Base-by-base conservation (phyloP, 1,140 invertebrate species). In the Caerostris darwini region DNA sequence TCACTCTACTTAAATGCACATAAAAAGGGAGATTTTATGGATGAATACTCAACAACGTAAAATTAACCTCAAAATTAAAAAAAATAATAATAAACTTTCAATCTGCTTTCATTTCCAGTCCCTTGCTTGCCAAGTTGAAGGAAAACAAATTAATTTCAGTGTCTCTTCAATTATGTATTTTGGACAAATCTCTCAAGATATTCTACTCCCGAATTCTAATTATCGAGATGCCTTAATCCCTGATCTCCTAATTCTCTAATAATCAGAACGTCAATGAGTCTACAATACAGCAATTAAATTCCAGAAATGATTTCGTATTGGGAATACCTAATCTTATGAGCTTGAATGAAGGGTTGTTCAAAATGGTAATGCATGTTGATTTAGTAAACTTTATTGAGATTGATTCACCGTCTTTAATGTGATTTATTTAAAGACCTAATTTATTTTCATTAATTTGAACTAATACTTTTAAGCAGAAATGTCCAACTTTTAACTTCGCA, bases 171-270 rank as follows among this genome's bases (percentile, higher is more conserved):
- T 69, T 7, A 69, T 19, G 67, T 19, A n/a, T 69, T 69, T 69
- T 6, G n/a, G 17, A 3, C n/a, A n/a, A 69, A 69, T 69, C 19
- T n/a, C 67, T 7, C 67, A 69, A 69, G 67, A 69, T 69, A n/a
- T 14, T 69, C 67, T 34, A 69, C 17, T 69, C 17, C 17, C 17
- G n/a, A 69, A 53, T 82, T 12, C 50, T 82, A 53, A 82, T 82
- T 82, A 82, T 56, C 54, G 14, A 54, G 77, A 82, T 53, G 54
- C 77, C 54, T 53, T 82, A 82, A 82, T 82, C 53, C 77, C 53
- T 82, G 77, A 82, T 82, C 54, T 82, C 50, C 77, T 7, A n/a
- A 82, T 82, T 82, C 77, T 17, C 77, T 82, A 82, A 82, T 82
- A 82, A 82, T 82, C 77, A 54, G 77, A 56, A 53, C 10, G 54